Base-by-base conservation (phyloP, 2,888 invertebrate species). In the Halocaridina rubra region DNA sequence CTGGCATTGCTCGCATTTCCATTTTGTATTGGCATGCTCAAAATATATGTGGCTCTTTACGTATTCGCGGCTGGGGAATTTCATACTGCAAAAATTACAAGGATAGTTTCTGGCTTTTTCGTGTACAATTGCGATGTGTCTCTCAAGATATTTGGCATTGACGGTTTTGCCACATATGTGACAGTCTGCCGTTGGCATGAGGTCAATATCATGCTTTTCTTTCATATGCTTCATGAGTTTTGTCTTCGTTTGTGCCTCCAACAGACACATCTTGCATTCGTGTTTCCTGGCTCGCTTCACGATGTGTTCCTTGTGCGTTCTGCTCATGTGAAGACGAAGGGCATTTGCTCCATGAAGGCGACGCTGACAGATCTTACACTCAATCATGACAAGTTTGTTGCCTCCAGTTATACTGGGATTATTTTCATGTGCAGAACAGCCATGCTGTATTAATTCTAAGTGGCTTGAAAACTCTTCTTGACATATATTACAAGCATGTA, bases 11-110 rank as follows among this genome's bases (percentile, higher is more conserved):
- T 78, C 71, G 71, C 82, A 84, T 5, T 30, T 7, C 82, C 82
- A 84, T 72, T 30, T 78, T 59, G 69, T 84, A 61, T 78, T 84
- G 10, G 78, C 78, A 72, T 84, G 82, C 16, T 84, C 82, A 30
- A 69, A 61, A 13, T 59, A 84, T 5, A 78, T 61, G 24, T 84
- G 82, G 7, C 78, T 27, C 57, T 72, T 61, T n/a, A 84, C 24
- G 30, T 29, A 27, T 7, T 46, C 27, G n/a, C 61, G 32, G 30
- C 46, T 22, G 16, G 59, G 59, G 59, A 57, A 84, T 30, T 78
- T 78, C 82, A 84, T 84, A 46, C 64, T 33, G 39, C 82, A 84
- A 29, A 78, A 78, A 16, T 72, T 72, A 13, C 82, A 84, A 10
- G 78, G 19, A 61, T 39, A 84, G n/a, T 29, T 29, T 27, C 78